Percentiles rank a stretch among this genome's conserved stretches.
These are phyloP conservation scores for Cephalotes varians DNA, from an alignment of 2,888 invertebrate genomes.

Conservation along the genomic window DNA sequence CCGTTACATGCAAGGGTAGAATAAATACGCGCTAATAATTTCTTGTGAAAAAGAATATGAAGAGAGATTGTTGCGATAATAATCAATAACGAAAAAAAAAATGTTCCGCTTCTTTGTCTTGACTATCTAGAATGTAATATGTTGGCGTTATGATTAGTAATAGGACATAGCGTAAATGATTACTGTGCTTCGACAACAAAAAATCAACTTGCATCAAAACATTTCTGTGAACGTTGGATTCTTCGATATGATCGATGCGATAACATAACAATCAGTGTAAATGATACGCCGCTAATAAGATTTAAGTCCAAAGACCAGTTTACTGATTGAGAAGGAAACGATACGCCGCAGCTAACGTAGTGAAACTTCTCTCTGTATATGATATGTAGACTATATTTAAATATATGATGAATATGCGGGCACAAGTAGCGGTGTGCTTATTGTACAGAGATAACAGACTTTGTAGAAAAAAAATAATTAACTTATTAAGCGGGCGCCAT, in stretches of 20 bases:
- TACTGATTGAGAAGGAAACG: constrained; percentile 32
- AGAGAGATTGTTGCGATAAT: not conserved
- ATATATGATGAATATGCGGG: constrained; percentile 12
- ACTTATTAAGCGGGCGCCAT: constrained; percentile 25
- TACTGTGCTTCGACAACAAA: constrained; percentile 4
- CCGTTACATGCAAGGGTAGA: not conserved
- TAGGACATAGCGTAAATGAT: constrained; percentile 18
- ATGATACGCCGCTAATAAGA: constrained; percentile 5
- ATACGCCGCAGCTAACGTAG: constrained; percentile 22
- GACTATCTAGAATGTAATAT: constrained; percentile 18
- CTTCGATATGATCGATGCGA: constrained; percentile 34
- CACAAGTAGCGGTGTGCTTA: constrained; percentile 28
- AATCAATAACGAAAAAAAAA: constrained; percentile 2
- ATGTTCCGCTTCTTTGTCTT: constrained; percentile 11
- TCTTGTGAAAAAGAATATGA: not conserved
- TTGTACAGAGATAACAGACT: constrained; percentile 58
- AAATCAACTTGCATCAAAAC: constrained; percentile 4
- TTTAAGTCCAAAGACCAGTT: constrained; percentile 29
- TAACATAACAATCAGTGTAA: constrained; percentile 3
- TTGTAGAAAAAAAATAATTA: constrained; percentile 30
- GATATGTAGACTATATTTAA: constrained; percentile 26
- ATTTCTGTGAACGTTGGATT: constrained; percentile 56
- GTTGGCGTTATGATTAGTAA: constrained; percentile 22
- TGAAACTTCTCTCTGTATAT: constrained; percentile 22
- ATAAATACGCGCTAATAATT: constrained; percentile 9